Base-by-base conservation (phyloP, 2,113 vertebrate genomes). In the Tragelaphus buxtoni region DNA sequence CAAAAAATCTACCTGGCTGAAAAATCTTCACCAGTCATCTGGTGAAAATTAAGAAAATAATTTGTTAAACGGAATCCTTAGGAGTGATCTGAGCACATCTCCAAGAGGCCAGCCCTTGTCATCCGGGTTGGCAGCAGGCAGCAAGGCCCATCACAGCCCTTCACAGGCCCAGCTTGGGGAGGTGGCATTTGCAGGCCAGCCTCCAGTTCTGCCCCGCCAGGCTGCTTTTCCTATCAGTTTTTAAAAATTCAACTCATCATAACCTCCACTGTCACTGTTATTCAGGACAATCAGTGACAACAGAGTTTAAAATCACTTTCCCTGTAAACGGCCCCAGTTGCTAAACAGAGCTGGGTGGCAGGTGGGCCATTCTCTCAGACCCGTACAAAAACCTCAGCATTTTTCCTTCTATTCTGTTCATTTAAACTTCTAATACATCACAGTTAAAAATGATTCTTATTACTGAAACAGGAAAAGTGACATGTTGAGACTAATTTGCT, bases 111-210 rank as follows among this genome's bases (percentile, higher is more conserved):
- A 28, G 30, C 18, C 32, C 35, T 30, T 30, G 8, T 3, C 5
- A 32, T 22, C 4, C 0, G 47, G 61, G 51, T 16, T 45, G 45
- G 10, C 30, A 7, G 22, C 35, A 11, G 74, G 74, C 0, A 0
- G 3, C 13, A 32, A 77, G 58, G 45, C 24, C 45, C 6, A 2
- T 5, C 26, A 4, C 53, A n/a, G 45, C 30, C 39, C 42, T 9
- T 35, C 51, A 20, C 20, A 81, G 20, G 60, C 82, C 90, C 87
- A 77, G 80, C 47, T 42, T 4, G 28, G 72, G 56, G 39, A 20
- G 47, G 65, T 7, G 3, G 35, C 3, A 3, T 9, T 42, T 8
- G 69, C 53, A 61, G 74, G 9, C 72, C n/a, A 39, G 20, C 39
- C 58, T n/a, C 17, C 39, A 30, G 26, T 16, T 35, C 51, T 49